Evolutionary conservation across 2,888 invertebrate species (phyloP).

Genomic region (Yponomeuta malinellus): DNA sequence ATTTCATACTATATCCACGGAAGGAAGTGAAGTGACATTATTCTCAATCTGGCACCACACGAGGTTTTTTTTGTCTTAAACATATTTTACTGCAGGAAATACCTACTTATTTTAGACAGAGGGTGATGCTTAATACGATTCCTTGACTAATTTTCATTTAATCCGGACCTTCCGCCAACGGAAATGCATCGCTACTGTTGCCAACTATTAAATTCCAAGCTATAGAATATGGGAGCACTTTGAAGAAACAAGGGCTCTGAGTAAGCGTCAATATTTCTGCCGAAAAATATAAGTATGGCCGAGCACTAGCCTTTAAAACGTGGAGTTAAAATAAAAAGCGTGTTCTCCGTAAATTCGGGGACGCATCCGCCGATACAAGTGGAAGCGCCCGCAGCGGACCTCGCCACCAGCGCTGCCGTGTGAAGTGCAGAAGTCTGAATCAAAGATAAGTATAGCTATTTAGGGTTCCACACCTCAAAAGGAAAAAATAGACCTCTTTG

Average conservation of each 20-base stretch:
- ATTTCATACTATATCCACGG: too few species aligned
- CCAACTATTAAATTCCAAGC: not conserved
- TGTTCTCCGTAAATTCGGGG: slow-evolving; percentile 28
- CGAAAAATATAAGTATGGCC: not conserved
- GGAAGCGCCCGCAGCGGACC: slow-evolving; percentile 30
- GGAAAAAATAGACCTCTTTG: too few species aligned
- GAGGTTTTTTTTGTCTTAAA: too few species aligned
- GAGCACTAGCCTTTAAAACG: slow-evolving; percentile 12
- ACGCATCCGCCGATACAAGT: slow-evolving; percentile 31
- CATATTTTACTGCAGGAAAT: too few species aligned
- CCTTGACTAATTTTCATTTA: not conserved
- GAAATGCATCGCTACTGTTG: not conserved
- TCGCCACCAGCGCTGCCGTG: slow-evolving; percentile 23
- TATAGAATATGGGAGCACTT: not conserved
- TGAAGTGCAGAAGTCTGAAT: too few species aligned
- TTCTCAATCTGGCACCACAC: too few species aligned
- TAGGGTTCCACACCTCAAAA: too few species aligned
- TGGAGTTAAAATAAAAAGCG: slow-evolving; percentile 33
- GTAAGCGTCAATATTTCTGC: not conserved
- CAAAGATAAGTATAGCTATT: too few species aligned
- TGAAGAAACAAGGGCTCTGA: not conserved
- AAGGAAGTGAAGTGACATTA: too few species aligned
- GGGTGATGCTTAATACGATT: not conserved
- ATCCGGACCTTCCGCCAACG: not conserved
- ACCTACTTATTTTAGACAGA: too few species aligned